phyloP scores from a whole-genome alignment of 2,888 invertebrate species.

The Hybos culiciformis region DNA sequence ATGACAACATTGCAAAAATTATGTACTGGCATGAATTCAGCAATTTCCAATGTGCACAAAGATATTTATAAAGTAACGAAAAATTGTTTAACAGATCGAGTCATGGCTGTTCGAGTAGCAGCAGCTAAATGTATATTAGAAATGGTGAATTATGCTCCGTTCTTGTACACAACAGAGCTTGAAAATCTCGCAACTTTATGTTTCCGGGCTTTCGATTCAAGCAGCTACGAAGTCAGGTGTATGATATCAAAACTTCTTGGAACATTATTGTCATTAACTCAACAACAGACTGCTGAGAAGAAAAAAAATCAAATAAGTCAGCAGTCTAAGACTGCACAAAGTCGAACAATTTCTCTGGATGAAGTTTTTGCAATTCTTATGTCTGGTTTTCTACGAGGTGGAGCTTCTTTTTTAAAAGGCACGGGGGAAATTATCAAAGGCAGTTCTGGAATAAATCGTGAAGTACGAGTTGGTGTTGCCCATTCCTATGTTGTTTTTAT shows the following conservation, averaged over 20 bases:
- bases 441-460: conserved; percentile 81
- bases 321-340: conserved; percentile 7
- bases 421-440: conserved; percentile 93
- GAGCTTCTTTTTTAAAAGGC: conserved; percentile 85
- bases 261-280: conserved; percentile 52
- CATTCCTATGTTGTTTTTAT: conserved; percentile 95
- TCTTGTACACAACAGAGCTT: conserved; percentile 75
- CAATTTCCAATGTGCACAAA: conserved; percentile 70
- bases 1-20: conserved; percentile 95
- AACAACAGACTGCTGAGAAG: conserved; percentile 49
- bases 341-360: conserved; percentile 59
- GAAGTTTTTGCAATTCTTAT: conserved; percentile 84
- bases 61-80: conserved; percentile 87
- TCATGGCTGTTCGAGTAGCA: conserved; percentile 83
- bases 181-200: conserved; percentile 86
- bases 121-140: conserved; percentile 83
- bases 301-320: conserved; percentile 21
- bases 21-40: conserved; percentile 89
- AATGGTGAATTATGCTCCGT: conserved; percentile 75
- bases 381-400: conserved; percentile 88
- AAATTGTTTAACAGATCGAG: conserved; percentile 78
- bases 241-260: conserved; percentile 87
- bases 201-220: conserved; percentile 80
- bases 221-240: conserved; percentile 83
- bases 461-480: conserved; percentile 93